Percentiles rank a stretch among this genome's conserved stretches.
These are phyloP conservation scores for Amblyjoppa proteus DNA, from an alignment of 2,888 invertebrate genomes.

Conservation along the genomic window DNA sequence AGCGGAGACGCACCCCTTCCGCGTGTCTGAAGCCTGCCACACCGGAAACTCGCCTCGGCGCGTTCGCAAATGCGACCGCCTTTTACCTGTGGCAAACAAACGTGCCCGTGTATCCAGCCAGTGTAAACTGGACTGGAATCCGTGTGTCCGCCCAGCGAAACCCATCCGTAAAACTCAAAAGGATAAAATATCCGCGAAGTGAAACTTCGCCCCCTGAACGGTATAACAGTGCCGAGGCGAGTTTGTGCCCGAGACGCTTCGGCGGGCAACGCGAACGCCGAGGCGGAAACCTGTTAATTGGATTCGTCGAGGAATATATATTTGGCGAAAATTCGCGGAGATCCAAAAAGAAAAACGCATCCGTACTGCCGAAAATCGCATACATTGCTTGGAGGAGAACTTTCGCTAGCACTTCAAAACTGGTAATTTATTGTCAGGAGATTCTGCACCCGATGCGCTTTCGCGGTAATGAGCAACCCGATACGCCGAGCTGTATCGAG, in stretches of 20 bases:
- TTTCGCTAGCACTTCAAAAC: too few relatives aligned
- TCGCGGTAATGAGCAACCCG: too few relatives aligned
- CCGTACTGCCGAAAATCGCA: too few relatives aligned
- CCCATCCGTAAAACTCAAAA: background rate
- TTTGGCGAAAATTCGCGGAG: too few relatives aligned
- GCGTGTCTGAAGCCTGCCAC: background rate
- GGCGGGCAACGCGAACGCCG: background rate
- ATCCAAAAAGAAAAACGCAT: too few relatives aligned
- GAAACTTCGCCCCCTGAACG: background rate
- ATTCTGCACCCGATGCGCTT: too few relatives aligned
- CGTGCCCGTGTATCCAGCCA: background rate
- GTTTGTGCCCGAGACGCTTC: background rate
- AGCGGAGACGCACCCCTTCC: conserved; percentile 28
- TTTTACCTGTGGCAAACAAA: conserved; percentile 48
- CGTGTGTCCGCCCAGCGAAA: background rate
- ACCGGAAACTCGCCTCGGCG: background rate
- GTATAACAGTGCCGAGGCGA: background rate
- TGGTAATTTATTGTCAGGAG: too few relatives aligned
- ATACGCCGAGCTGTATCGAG: too few relatives aligned
- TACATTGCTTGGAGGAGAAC: too few relatives aligned
- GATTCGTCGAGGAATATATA: conserved; percentile 19
- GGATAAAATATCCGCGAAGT: background rate
- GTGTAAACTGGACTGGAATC: conserved; percentile 8
- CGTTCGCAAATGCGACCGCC: background rate
- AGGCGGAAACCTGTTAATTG: conserved; percentile 37